These are phyloP conservation scores for Heterotis niloticus DNA, from an alignment of 2,113 vertebrate species.

Conservation along the genomic window DNA sequence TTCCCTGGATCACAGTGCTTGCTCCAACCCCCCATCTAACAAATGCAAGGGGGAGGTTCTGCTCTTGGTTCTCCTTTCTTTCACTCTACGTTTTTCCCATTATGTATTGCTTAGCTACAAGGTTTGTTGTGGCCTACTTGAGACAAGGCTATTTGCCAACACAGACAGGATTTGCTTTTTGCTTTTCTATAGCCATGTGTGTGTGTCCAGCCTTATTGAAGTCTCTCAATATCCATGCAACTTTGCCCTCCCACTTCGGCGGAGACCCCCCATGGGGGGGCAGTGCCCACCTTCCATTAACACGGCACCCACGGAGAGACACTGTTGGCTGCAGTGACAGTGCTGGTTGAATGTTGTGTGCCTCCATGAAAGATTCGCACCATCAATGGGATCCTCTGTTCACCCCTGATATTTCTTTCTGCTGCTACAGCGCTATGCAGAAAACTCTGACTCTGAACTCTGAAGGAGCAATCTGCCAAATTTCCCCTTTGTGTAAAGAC, in stretches of 20 bases:
- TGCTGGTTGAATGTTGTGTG: neutral
- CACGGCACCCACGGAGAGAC: neutral
- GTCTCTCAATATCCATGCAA: neutral
- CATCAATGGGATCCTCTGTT: slow-evolving; percentile 24
- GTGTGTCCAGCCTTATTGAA: slow-evolving; percentile 16
- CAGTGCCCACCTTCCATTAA: neutral
- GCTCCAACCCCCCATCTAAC: neutral
- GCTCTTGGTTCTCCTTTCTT: slow-evolving; percentile 2
- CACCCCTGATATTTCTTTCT: slow-evolving; percentile 57
- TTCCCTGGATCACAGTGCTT: slow-evolving; percentile 23
- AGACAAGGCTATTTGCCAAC: neutral
- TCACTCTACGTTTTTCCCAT: slow-evolving; percentile 1
- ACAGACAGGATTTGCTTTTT: neutral
- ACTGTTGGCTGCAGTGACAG: slow-evolving; percentile 5
- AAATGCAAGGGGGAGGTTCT: slow-evolving; percentile 7
- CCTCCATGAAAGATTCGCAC: neutral
- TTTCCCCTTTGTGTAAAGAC: slow-evolving; percentile 71
- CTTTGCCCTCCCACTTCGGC: neutral
- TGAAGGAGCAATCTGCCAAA: slow-evolving; percentile 76
- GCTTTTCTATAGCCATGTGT: neutral
- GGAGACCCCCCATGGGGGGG: neutral
- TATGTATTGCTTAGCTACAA: slow-evolving; percentile 17
- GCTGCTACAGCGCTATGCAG: slow-evolving; percentile 86
- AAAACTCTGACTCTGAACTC: slow-evolving; percentile 71
- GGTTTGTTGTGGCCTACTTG: neutral